Conservation (phyloP, 2,888 invertebrate species). For the Anticlea derivata region DNA sequence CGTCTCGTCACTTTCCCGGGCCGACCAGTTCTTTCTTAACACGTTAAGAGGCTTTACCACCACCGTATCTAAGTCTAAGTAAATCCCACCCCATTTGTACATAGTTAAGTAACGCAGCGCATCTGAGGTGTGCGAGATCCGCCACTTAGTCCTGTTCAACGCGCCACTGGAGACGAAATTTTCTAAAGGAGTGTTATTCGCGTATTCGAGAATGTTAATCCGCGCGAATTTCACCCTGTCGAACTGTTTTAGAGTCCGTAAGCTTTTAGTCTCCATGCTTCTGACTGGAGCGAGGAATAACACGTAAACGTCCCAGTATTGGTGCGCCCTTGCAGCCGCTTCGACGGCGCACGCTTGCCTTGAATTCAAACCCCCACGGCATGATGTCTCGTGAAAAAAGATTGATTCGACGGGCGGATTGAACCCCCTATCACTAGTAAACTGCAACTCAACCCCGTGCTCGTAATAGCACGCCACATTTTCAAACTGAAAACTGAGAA, state of each 20-base stretch:
- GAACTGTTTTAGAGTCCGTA: constrained; percentile 47
- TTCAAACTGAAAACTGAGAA: constrained; percentile 2
- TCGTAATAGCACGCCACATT: constrained; percentile 21
- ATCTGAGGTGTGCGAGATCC: constrained; percentile 86
- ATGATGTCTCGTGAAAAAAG: constrained; percentile 87
- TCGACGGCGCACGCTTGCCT: constrained; percentile 43
- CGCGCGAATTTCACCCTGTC: constrained; percentile 78
- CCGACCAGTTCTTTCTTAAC: constrained; percentile 85
- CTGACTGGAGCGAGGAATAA: constrained; percentile 38
- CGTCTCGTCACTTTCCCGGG: constrained; percentile 83
- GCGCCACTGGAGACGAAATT: constrained; percentile 73
- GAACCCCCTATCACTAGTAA: constrained; percentile 5
- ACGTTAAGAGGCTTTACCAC: constrained; percentile 84
- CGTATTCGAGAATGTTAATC: constrained; percentile 77
- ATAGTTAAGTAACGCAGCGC: constrained; percentile 87
- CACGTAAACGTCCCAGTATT: constrained; percentile 70
- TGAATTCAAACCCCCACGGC: constrained; percentile 68
- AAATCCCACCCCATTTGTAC: constrained; percentile 91
- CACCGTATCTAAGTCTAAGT: constrained; percentile 90
- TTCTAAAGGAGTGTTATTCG: constrained; percentile 82
- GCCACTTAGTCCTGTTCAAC: constrained; percentile 76
- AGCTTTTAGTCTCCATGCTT: constrained; percentile 2
- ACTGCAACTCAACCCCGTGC: constrained; percentile 7
- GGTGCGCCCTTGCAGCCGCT: constrained; percentile 38
- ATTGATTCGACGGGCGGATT: constrained; percentile 59